Percentiles rank a stretch among this genome's conserved stretches.
These are phyloP conservation scores for Lithosia quadra DNA, from an alignment of 2,888 invertebrate species.

Conservation along the genomic window DNA sequence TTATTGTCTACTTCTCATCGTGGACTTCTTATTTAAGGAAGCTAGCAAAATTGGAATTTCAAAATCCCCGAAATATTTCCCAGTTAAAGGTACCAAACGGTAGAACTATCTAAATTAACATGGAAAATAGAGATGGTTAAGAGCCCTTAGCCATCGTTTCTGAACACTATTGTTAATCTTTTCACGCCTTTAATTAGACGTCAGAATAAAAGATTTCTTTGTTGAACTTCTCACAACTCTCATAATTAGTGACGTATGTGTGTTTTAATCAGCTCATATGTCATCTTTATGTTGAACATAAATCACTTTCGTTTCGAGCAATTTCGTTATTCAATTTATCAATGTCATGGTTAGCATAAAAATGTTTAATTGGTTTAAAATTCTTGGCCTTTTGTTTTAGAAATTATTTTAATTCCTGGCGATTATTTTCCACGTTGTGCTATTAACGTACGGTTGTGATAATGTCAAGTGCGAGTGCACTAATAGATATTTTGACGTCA, in stretches of 20 bases:
- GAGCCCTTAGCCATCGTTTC: constrained; percentile 21
- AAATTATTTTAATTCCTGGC: constrained; percentile 3
- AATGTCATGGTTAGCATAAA: constrained; percentile 23
- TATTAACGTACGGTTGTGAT: not conserved
- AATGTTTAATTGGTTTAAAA: constrained; percentile 20
- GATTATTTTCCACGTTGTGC: not conserved
- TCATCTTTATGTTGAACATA: constrained; percentile 25
- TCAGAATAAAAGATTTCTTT: constrained; percentile 29
- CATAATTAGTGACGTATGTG: constrained; percentile 36
- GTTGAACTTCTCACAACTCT: constrained; percentile 27
- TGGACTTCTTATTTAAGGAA: no score
- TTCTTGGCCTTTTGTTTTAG: not conserved
- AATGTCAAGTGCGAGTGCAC: not conserved
- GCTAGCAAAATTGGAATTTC: no score
- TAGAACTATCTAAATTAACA: not conserved
- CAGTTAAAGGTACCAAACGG: not conserved
- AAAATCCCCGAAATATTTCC: not conserved
- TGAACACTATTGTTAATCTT: constrained; percentile 34
- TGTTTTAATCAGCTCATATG: constrained; percentile 28
- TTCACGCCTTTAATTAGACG: constrained; percentile 46
- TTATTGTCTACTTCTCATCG: no score
- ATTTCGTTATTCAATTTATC: constrained; percentile 30
- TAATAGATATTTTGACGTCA: constrained; percentile 11
- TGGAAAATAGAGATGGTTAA: not conserved
- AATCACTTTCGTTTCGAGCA: constrained; percentile 18